Evolutionary conservation across 2,113 vertebrate species (phyloP).

Genomic region (Pyrgilauda ruficollis): DNA sequence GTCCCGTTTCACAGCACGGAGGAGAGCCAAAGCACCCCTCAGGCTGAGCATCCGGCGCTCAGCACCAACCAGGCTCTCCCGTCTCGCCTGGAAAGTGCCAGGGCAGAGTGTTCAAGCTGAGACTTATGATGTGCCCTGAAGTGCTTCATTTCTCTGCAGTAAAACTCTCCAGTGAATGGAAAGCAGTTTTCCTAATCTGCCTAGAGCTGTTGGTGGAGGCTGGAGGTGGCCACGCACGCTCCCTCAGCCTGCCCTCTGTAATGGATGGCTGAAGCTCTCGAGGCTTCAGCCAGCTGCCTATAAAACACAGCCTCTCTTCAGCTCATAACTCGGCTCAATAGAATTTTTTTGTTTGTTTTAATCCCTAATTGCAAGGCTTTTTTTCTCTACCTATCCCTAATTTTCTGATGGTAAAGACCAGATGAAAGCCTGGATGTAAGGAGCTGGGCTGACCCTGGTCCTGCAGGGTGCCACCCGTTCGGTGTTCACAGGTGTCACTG

Average conservation of each 20-base stretch:
- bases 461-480: not conserved
- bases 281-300: not conserved
- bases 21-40: not conserved
- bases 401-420: not conserved
- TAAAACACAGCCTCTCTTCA: not conserved
- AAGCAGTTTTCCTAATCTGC: not conserved
- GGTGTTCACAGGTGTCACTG: not conserved
- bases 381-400: not conserved
- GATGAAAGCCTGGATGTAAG: not conserved
- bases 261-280: not conserved
- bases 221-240: not conserved
- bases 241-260: not conserved
- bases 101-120: not conserved
- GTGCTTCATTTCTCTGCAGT: not conserved
- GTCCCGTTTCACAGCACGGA: not conserved
- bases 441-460: not conserved
- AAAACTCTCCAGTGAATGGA: not conserved
- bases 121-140: not conserved
- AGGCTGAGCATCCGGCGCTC: not conserved
- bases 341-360: not conserved
- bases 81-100: not conserved
- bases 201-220: not conserved
- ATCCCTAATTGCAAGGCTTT: not conserved
- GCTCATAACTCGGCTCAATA: not conserved
- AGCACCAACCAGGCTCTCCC: not conserved